Evolutionary conservation across 2,113 vertebrate genomes (phyloP).

Genomic region (Hippotragus niger): DNA sequence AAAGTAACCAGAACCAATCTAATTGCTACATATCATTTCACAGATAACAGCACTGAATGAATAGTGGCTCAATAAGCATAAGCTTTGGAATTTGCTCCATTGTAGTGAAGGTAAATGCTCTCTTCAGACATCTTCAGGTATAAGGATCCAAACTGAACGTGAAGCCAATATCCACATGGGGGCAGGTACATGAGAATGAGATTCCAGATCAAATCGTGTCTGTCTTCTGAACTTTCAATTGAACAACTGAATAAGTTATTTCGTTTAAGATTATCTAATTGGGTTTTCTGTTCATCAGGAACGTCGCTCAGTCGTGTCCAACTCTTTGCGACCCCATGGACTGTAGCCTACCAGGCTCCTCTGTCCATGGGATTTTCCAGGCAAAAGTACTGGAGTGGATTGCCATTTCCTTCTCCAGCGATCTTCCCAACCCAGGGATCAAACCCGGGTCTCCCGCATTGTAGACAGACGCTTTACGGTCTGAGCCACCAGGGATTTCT

Average conservation of each 20-base stretch:
- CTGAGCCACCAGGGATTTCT: no score
- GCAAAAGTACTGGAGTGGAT: no score
- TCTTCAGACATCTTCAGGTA: background rate
- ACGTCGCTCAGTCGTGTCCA: no score
- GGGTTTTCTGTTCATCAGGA: background rate
- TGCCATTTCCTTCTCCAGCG: no score
- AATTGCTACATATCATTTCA: background rate
- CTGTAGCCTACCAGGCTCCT: no score
- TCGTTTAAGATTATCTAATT: background rate
- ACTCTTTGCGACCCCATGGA: no score
- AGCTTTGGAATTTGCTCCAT: background rate
- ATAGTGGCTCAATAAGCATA: background rate
- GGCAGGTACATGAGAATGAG: background rate
- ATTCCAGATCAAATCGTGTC: background rate
- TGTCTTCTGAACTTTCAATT: background rate
- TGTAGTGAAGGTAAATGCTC: fast-evolving
- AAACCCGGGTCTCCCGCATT: no score
- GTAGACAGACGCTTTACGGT: no score
- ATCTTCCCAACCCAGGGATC: no score
- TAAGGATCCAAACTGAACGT: background rate
- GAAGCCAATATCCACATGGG: background rate
- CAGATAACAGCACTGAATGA: background rate
- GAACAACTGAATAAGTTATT: background rate
- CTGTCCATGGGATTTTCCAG: no score
- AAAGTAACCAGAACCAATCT: background rate